phyloP scores from a whole-genome alignment of 2,888 invertebrate species.

The Lepidonotus clava region DNA sequence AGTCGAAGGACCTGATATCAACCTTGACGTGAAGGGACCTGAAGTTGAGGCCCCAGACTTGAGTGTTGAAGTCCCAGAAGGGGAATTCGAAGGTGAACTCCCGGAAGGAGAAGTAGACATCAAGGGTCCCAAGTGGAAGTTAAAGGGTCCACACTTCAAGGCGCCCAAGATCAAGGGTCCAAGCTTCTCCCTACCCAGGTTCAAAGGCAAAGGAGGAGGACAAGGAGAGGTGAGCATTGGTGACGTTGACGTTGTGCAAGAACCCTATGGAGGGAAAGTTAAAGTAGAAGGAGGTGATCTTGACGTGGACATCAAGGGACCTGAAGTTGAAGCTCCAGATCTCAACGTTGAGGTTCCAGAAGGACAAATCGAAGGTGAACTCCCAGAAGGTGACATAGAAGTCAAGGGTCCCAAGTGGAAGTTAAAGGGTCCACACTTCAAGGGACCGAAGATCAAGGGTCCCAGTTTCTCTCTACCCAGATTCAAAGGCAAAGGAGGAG shows the following conservation, averaged over 20 bases:
- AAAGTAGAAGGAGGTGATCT: neutral
- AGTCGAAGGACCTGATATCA: neutral
- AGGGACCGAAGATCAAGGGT: neutral
- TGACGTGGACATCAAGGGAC: slow-evolving; percentile 2
- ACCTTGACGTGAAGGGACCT: neutral
- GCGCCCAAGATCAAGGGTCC: neutral
- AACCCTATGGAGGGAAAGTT: slow-evolving; percentile 3
- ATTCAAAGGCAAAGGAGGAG: neutral
- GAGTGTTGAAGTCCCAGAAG: slow-evolving; percentile 15
- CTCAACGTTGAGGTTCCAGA: neutral
- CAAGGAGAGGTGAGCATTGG: slow-evolving; percentile 7
- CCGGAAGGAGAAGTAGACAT: neutral
- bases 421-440: neutral
- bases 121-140: slow-evolving; percentile 20
- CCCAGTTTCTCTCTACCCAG: neutral
- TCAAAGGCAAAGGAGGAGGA: neutral
- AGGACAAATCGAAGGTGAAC: neutral
- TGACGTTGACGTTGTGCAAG: slow-evolving; percentile 25
- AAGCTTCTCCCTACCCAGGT: slow-evolving; percentile 3
- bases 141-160: slow-evolving; percentile 23
- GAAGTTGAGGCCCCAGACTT: slow-evolving; percentile 16
- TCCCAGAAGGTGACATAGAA: neutral
- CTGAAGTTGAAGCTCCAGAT: neutral
- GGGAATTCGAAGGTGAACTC: neutral
- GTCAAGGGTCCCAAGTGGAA: neutral